Conservation (phyloP, 2,113 vertebrate genomes). For the Ictalurus punctatus region DNA sequence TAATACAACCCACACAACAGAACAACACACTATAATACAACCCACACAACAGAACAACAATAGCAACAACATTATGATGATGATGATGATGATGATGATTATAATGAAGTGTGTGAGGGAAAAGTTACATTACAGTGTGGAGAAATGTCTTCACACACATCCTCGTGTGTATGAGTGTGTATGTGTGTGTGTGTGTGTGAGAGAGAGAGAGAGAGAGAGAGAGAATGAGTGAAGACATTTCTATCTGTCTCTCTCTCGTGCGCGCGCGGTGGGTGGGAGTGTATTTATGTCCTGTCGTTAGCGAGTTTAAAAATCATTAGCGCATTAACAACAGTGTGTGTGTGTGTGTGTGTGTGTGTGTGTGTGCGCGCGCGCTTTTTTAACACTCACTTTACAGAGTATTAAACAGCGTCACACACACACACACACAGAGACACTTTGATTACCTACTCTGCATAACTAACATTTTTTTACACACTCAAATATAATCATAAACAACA, state of each 20-base stretch:
- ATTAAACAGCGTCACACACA: not conserved
- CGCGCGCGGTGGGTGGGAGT: not conserved
- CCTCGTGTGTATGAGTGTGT: not conserved
- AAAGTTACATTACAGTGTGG: not conserved
- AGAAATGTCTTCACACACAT: not conserved
- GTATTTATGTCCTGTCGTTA: constrained; percentile 25
- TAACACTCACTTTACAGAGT: not conserved
- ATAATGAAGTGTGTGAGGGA: not conserved
- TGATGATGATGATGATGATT: not conserved
- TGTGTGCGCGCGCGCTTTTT: not conserved
- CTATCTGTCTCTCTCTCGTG: not conserved
- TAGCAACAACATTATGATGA: not conserved
- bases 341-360: constrained; percentile 5
- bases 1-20: no score
- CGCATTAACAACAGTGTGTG: constrained; percentile 19
- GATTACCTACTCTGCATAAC: not conserved
- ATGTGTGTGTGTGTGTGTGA: no score
- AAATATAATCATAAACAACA: not conserved
- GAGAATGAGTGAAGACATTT: not conserved
- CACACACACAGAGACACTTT: not conserved
- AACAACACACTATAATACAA: no score
- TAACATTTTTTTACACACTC: not conserved
- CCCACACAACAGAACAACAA: not conserved
- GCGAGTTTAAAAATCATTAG: constrained; percentile 31
- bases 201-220: no score